Evolutionary conservation across 2,888 invertebrate genomes (phyloP), one percentile per base, ranked within the genome.

Genomic region (Eledona agricola): DNA sequence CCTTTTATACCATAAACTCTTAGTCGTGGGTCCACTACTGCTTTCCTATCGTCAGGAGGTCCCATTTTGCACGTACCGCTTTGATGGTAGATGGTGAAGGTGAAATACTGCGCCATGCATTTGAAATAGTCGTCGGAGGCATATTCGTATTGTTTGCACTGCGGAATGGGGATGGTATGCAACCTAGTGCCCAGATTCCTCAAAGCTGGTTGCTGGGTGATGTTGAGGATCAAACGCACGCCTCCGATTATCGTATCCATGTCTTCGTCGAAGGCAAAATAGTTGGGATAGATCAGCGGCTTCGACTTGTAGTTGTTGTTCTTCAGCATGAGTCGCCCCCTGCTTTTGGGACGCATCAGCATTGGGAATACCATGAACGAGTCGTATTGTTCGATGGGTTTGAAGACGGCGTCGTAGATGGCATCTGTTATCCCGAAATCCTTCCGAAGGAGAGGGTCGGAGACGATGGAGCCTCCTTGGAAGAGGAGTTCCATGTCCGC

Each of bases 51-150:
- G 1, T 63, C 69, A 19, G 66, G 61, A 0, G 79, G 76, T 0
- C 85, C 87, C 87, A 87, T 87, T 68, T 85, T 85, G 63, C 86
- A 86, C 0, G 86, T 86, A 1, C 81, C 80, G 51, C 82, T 82
- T 62, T 85, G 83, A 69, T 88, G 88, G 68, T 88, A 88, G 46
- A 88, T 83, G 1, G 87, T 88, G 57, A 85, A 83, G 0, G 86
- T 84, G 57, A 87, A 80, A 73, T 84, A 82, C 47, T 84, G 80
- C 0, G 83, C 80, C 65, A 85, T 81, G 64, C 89, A 89, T 19
- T 81, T 83, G 75, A 87, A 87, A 66, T 89, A 89, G 1, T 77
- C 79, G 57, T 89, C 87, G n/a, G 82, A 82, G 0, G 81, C 84
- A 61, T 84, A 85, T 0, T 76, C 70, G 0, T 79, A 78, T 20